Evolutionary conservation across 64 coral and sea anemone species (phyloP).

Genomic region (Stichodactyla helianthus): DNA sequence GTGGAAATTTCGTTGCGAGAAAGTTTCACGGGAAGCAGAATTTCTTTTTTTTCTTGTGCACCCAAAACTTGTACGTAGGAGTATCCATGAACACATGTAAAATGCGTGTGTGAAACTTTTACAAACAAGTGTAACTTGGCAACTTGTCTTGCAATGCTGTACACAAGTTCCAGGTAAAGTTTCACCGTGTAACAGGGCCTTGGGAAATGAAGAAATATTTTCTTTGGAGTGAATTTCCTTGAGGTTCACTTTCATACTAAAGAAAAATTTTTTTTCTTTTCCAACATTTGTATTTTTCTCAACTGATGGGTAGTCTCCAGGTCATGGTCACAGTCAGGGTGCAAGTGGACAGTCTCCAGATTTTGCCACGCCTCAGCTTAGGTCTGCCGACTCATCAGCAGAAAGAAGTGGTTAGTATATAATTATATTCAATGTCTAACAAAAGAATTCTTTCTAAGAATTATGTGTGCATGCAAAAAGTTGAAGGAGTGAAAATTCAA

Average conservation of each 20-base stretch:
- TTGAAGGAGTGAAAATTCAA: not conserved
- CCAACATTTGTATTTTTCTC: not conserved
- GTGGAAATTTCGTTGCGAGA: too few species aligned
- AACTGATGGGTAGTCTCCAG: not conserved
- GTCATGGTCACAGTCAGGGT: not conserved
- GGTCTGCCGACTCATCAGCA: conserved; percentile 18
- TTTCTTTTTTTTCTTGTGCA: too few species aligned
- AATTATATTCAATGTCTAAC: not conserved
- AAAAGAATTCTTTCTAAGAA: not conserved
- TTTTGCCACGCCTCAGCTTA: conserved; percentile 61
- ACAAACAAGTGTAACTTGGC: too few species aligned
- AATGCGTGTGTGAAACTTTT: too few species aligned
- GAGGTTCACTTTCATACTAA: not conserved
- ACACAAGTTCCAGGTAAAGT: too few species aligned
- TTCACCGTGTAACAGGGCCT: too few species aligned
- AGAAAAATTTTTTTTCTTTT: not conserved
- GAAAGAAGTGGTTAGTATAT: conserved; percentile 23
- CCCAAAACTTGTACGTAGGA: too few species aligned
- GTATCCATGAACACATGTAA: too few species aligned
- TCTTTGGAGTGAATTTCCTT: too few species aligned
- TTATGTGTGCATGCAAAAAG: not conserved
- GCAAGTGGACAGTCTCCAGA: conserved; percentile 6
- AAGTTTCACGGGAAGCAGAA: too few species aligned
- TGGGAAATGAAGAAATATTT: too few species aligned
- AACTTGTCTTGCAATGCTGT: too few species aligned